Evolutionary conservation across 2,113 vertebrate species (phyloP).

Genomic region (Sphaerodactylus townsendi): DNA sequence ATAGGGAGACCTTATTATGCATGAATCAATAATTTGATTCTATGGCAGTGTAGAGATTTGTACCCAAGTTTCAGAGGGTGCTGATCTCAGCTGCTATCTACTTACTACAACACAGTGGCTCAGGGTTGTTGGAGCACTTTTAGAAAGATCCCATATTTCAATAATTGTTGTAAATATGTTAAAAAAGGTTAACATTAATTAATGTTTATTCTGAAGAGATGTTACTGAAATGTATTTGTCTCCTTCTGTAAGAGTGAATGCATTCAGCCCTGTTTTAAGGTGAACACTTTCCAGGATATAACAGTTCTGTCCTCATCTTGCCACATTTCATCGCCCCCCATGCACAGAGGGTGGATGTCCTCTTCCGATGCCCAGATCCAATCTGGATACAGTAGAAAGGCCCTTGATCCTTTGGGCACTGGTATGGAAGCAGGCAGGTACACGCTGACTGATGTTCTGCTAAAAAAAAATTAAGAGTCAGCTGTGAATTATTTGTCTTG

Average conservation of each 20-base stretch:
- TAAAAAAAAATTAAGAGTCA: neutral
- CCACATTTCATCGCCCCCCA: slow-evolving; percentile 46
- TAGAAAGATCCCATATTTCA: neutral
- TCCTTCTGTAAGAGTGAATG: neutral
- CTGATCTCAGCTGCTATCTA: too few species aligned
- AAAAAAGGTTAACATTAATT: neutral
- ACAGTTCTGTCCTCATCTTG: slow-evolving; percentile 35
- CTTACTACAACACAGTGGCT: too few species aligned
- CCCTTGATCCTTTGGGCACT: slow-evolving; percentile 28
- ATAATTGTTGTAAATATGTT: neutral
- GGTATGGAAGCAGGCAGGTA: slow-evolving; percentile 44
- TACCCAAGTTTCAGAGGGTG: too few species aligned
- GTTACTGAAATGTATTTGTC: neutral
- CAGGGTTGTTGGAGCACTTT: neutral
- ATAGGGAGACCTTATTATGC: too few species aligned
- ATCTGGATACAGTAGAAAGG: slow-evolving; percentile 43
- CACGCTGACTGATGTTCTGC: slow-evolving; percentile 36
- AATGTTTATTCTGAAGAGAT: neutral
- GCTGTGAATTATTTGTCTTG: neutral
- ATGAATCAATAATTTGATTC: too few species aligned
- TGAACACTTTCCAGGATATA: slow-evolving; percentile 42
- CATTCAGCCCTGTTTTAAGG: neutral
- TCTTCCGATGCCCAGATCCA: neutral
- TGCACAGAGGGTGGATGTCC: slow-evolving; percentile 47
- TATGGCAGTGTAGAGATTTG: too few species aligned